Evolutionary conservation across 2,113 vertebrate species (phyloP).

Genomic region (Mohoua ochrocephala): DNA sequence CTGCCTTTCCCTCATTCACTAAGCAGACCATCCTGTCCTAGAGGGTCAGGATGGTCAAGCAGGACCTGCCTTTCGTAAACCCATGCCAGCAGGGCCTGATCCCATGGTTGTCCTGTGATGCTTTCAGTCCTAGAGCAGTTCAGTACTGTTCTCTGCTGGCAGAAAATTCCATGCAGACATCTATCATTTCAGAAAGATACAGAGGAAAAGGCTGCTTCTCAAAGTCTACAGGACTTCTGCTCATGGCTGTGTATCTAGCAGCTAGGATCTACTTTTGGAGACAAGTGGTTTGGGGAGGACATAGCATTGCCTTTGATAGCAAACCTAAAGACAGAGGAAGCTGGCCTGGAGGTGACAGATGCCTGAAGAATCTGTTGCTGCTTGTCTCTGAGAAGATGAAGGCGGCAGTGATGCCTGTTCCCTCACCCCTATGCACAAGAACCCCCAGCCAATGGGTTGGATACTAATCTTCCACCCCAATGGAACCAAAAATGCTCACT

Average conservation of each 20-base stretch:
- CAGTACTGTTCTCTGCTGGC: neutral
- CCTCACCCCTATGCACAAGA: neutral
- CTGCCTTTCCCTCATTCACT: neutral
- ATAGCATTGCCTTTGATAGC: neutral
- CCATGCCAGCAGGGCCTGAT: neutral
- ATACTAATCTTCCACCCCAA: neutral
- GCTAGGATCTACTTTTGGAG: neutral
- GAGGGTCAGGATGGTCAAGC: neutral
- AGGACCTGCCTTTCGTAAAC: neutral
- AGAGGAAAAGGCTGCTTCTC: neutral
- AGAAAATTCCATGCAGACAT: neutral
- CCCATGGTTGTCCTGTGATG: neutral
- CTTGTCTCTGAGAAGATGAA: neutral
- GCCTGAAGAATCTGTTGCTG: fast-evolving
- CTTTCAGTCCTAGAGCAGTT: neutral
- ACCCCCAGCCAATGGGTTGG: neutral
- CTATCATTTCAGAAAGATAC: neutral
- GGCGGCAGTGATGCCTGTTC: neutral
- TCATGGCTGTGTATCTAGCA: neutral
- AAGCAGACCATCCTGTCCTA: neutral
- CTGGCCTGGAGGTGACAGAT: neutral
- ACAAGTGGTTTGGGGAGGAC: neutral
- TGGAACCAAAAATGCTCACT: neutral
- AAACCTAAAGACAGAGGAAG: neutral
- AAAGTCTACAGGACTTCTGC: neutral